Evolutionary conservation across 2,797 vertebrate genomes (phyloP), one percentile per base, ranked within the genome.

Genomic region (Chloroceryle inda): DNA sequence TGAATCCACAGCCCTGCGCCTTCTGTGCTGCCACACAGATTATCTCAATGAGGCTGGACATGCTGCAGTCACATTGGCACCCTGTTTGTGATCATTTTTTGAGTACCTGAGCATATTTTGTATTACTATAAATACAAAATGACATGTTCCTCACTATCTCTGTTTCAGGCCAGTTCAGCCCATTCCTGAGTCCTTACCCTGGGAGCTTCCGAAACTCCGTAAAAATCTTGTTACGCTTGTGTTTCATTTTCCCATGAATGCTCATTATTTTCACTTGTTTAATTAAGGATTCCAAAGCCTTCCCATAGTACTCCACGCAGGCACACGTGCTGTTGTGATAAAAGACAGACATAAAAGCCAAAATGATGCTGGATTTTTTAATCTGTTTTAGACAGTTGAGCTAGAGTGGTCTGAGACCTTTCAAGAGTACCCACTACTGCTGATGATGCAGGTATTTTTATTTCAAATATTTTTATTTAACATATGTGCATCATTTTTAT

Each of bases 191-290:
- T 20, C 29, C 88, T 95, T 62, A 99, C 99, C 99, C 99, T 6
- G 98, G 98, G 64, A 99, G 91, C 27, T 97, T 88, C 31, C 99
- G 98, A 47, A 99, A 99, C 76, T 98, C 99, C 0, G 98, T 98
- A 64, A 99, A 99, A 93, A 99, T 99, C 95, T 97, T 99, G 97
- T 99, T 99, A 19, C 99, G 98, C 27, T 99, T 99, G 79, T 98
- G 92, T 35, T 99, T 99, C 99, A 99, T 99, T 95, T 99, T 99
- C 15, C 99, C 99, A 0, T 99, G 99, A 95, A 99, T 99, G 95
- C 98, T 99, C 98, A 98, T 97, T 61, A 99, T 97, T 23, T 86
- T 92, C 67, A 98, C 98, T 29, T 98, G 98, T 93, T 98, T 99
- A 52, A 99, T 87, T 59, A 99, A 97, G 13, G 84, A 92, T 94